Evolutionary conservation across 2,797 vertebrate genomes (phyloP).

Genomic region (Myotis findleyi): DNA sequence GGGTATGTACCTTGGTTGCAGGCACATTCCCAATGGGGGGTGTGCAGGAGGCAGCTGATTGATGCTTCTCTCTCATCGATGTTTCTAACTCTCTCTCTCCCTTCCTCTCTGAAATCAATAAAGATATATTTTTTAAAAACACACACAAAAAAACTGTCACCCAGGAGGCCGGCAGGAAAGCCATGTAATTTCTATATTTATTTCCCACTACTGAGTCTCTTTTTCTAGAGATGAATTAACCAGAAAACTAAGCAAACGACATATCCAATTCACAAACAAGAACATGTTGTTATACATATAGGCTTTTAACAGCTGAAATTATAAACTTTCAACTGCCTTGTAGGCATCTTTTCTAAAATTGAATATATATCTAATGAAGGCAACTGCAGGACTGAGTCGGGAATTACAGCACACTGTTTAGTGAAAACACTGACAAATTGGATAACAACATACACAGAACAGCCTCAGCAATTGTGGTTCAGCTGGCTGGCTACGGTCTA

Average conservation of each 20-base stretch:
- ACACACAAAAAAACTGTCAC: not conserved
- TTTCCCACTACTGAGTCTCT: not conserved
- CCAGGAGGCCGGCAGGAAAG: not conserved
- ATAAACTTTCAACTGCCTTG: not conserved
- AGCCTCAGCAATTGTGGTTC: not conserved
- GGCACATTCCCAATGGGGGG: too few relatives aligned
- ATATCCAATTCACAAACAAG: not conserved
- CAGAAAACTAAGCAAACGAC: not conserved
- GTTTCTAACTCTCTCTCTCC: too few relatives aligned
- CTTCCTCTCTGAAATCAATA: not conserved
- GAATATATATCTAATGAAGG: not conserved
- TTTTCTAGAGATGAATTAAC: not conserved
- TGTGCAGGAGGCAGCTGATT: too few relatives aligned
- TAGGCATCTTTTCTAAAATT: slow-evolving; percentile 40
- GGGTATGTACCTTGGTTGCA: too few relatives aligned
- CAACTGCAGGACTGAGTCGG: not conserved
- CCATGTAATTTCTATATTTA: not conserved
- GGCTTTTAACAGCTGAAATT: slow-evolving; percentile 17
- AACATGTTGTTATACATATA: not conserved
- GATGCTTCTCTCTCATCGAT: too few relatives aligned
- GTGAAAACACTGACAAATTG: not conserved
- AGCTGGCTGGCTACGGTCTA: not conserved
- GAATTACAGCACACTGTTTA: not conserved
- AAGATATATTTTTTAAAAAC: not conserved
- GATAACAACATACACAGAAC: not conserved